Percentiles rank a stretch among this genome's conserved stretches.
These are phyloP conservation scores for Champsocephalus gunnari DNA, from an alignment of 2,797 vertebrate genomes.

Conservation along the genomic window DNA sequence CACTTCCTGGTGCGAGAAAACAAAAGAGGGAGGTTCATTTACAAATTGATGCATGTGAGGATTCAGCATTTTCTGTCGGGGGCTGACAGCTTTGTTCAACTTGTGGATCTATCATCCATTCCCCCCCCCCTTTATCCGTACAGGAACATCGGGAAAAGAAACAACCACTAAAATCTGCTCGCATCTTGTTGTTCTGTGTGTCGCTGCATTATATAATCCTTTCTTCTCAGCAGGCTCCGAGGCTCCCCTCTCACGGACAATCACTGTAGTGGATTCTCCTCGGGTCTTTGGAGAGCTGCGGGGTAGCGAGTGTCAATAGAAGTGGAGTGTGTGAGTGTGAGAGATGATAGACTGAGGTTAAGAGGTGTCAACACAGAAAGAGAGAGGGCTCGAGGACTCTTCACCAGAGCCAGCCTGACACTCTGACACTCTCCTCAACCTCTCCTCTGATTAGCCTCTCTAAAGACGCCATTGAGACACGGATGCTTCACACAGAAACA, in stretches of 20 bases:
- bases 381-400: conserved; percentile 82
- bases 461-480: conserved; percentile 79
- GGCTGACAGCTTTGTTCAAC: conserved; percentile 27
- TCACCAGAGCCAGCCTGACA: conserved; percentile 71
- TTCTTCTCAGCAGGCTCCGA: conserved; percentile 59
- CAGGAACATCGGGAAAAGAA: conserved; percentile 21
- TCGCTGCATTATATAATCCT: conserved; percentile 66
- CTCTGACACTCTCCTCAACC: conserved; percentile 78
- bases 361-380: conserved; percentile 85
- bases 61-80: conserved; percentile 38
- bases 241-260: conserved; percentile 62
- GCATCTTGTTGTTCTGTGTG: conserved; percentile 43
- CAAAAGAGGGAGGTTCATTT: conserved; percentile 50
- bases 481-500: conserved; percentile 57
- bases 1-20: conserved; percentile 52
- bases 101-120: conserved; percentile 17
- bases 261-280: conserved; percentile 78
- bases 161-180: conserved; percentile 33
- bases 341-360: conserved; percentile 86
- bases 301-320: conserved; percentile 80
- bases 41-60: conserved; percentile 51
- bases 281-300: conserved; percentile 78
- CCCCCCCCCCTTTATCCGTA: conserved; percentile 9
- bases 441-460: conserved; percentile 82
- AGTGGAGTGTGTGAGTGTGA: conserved; percentile 78